Evolutionary conservation across 1,140 invertebrate genomes (phyloP), one percentile per base, ranked within the genome.

Genomic region (Chlorops oryzae): DNA sequence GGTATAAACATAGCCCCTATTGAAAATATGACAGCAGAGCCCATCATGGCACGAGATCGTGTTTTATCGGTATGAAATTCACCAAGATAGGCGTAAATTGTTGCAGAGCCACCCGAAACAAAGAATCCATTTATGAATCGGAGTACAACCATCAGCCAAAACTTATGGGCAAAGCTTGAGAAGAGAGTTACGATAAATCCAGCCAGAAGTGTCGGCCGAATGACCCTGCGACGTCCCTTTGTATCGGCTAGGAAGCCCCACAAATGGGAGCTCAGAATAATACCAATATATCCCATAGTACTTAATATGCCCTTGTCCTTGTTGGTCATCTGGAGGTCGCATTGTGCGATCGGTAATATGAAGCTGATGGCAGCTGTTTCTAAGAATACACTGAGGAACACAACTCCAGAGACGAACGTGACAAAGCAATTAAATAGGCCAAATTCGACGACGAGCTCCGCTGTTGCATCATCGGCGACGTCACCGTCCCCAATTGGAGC

Each of bases 201-300:
- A n/a, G 39, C 18, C n/a, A 55, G 17, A 6, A 51, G 25, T 18
- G 48, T 47, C 12, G 44, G 40, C 2, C 86, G 69, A 53, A 90
- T 75, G 12, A 88, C 74, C 6, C 77, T 77, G 35, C 78, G 75
- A 1, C 88, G 76, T 2, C 88, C 88, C 3, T 78, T 72, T 0
- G 81, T 80, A 64, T 91, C 88, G 0, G 85, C 83, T 13, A 89
- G 56, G 51, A 81, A 86, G 32, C 87, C 87, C 87, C 87, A 90
- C 35, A 87, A 62, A 59, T 76, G 76, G 1, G 74, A 75, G 2
- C 68, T 75, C 10, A 75, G 51, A 45, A 77, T 76, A 40, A 76
- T 75, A 83, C 84, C 82, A 51, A 77, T 35, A 34, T 45, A 55
- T 13, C 35, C 44, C 42, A 51, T 38, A 6, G 53, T 37, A 51